Percentiles rank a stretch among this genome's conserved stretches.
phyloP scores from a whole-genome alignment of 2,888 invertebrate species.

The Hofmannophila pseudospretella region DNA sequence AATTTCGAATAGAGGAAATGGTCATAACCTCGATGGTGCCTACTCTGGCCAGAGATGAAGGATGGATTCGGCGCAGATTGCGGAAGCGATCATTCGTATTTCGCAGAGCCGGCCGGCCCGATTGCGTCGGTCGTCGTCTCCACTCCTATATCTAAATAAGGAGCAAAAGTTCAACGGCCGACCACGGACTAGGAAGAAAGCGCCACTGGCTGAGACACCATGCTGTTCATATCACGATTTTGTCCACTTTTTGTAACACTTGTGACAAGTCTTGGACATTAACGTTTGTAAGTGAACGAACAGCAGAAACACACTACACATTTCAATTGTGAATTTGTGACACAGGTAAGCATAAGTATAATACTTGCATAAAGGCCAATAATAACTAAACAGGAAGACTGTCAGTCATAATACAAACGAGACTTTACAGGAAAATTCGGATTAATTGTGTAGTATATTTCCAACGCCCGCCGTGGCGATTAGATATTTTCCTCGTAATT shows the following conservation, averaged over 20 bases:
- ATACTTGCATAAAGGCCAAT: too few species aligned
- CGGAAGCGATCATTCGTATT: constrained; percentile 65
- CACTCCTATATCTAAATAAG: constrained; percentile 76
- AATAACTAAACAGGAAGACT: too few species aligned
- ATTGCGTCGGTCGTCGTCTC: constrained; percentile 65
- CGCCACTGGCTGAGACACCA: constrained; percentile 38
- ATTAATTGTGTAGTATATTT: too few species aligned
- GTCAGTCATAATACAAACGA: too few species aligned
- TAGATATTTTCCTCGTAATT: constrained; percentile 25
- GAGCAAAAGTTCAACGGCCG: constrained; percentile 74
- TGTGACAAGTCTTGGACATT: neutral
- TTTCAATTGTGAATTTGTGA: too few species aligned
- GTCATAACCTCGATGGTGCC: too few species aligned
- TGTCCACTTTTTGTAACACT: constrained; percentile 16
- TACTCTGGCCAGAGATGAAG: constrained; percentile 17
- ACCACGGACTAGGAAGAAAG: constrained; percentile 53
- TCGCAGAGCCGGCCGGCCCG: constrained; percentile 46
- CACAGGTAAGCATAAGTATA: too few species aligned
- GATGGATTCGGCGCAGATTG: constrained; percentile 44
- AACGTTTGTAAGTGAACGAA: neutral
- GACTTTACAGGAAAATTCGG: too few species aligned
- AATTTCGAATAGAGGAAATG: too few species aligned
- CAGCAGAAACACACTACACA: too few species aligned
- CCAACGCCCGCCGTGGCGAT: too few species aligned
- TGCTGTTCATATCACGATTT: constrained; percentile 21